phyloP scores from a whole-genome alignment of 2,797 vertebrate species.

The Molossus molossus region DNA sequence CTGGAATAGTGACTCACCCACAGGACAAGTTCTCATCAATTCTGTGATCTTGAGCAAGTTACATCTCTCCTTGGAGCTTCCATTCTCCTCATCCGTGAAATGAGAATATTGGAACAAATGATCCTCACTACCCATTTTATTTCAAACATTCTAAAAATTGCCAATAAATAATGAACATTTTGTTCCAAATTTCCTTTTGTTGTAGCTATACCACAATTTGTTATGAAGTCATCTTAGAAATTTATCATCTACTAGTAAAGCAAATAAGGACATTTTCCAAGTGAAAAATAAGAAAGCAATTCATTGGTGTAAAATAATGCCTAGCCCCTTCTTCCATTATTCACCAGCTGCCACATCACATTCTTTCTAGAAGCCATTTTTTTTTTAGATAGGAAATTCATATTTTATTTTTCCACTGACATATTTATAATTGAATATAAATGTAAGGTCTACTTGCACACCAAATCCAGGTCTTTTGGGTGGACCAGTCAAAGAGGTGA shows the following conservation, averaged over 20 bases:
- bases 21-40: background rate
- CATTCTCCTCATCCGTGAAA: slow-evolving; percentile 21
- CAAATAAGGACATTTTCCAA: slow-evolving; percentile 10
- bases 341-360: background rate
- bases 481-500: background rate
- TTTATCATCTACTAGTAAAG: background rate
- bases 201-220: background rate
- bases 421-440: background rate
- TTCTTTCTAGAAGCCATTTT: background rate
- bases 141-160: slow-evolving; percentile 54
- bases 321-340: background rate
- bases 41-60: background rate
- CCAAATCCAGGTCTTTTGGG: background rate
- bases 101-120: background rate
- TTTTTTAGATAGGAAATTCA: background rate
- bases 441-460: background rate
- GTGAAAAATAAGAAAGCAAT: background rate
- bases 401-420: background rate
- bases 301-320: background rate
- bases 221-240: background rate
- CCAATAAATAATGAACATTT: background rate
- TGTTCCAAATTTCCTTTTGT: background rate
- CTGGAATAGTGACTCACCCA: background rate
- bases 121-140: background rate
- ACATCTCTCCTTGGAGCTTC: background rate